Evolutionary conservation across 2,888 invertebrate species (phyloP), one percentile per base, ranked within the genome.

Genomic region (Drosophila multiciliata): DNA sequence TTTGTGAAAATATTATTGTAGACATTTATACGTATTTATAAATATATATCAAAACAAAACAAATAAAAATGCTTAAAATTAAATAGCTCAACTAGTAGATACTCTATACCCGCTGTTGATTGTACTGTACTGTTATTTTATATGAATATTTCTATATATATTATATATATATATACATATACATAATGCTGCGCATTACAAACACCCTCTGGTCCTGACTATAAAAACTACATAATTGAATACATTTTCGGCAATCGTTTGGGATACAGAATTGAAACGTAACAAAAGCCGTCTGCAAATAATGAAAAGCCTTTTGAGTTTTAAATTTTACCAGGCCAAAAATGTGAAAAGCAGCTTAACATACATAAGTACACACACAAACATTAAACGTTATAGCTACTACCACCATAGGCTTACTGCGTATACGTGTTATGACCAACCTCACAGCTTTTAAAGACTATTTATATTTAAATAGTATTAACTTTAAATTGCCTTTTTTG

Each of bases 31-130:
- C 4, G 3, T 45, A 36, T 70, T 23, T 70, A 70, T 73, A 73
- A 73, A 70, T 73, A 70, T 73, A 70, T 55, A 42, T 63, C 54
- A 55, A 73, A 70, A 70, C 54, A 70, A 63, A 73, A 38, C 49
- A 50, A 35, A 17, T 29, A 33, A 71, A 20, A 40, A 58, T 48
- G 26, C 23, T 29, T 2, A 17, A 3, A 1, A 26, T 11, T 17
- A 9, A n/a, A 12, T 5, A 40, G 38, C 4, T 12, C 60, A 61
- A 71, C 67, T 49, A 0, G 3, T 3, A 59, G 29, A 71, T 67
- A 59, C n/a, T 72, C 72, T 71, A 17, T n/a, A 33, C 0, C 33
- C n/a, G 4, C 15, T 15, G 8, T 23, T 26, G 17, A 60, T 9
- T 42, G n/a, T 20, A 29, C 11, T 23, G 26, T 38, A 26, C 26